Base-by-base conservation (phyloP, 1,140 invertebrate species). In the Polypedilum pembai region DNA sequence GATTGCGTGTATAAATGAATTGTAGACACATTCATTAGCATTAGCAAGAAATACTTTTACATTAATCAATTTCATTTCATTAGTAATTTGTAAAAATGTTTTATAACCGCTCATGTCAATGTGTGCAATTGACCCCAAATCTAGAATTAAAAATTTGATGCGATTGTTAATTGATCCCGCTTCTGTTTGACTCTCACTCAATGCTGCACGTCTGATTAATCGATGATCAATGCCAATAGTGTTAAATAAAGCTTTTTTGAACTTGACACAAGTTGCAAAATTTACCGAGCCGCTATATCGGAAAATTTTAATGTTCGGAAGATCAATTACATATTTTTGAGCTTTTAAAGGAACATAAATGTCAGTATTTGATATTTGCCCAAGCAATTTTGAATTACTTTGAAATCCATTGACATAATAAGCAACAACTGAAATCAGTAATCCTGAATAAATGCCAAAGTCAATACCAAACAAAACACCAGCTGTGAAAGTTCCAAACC, bases 401-500 rank as follows among this genome's bases (percentile, higher is more conserved):
- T 81, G 80, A 41, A 80, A 73, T 0, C 81, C 80, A 74, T 82
- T 82, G 10, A 81, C 79, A 41, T 81, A 82, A 45, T 81, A 69
- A 0, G 80, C 77, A 65, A 81, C 12, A n/a, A 82, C 40, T 0
- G 80, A 80, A 4, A 80, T 76, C 45, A 77, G 75, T 20, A 82
- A 77, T 20, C 81, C 81, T 40, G 81, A 78, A 0, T 81, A 72
- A 0, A 82, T 77, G 1, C 87, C 88, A 74, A 87, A 84, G 78
- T 96, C 94, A 75, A 98, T 94, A 79, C 96, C 93, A 3, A 97
- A 82, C 7, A 96, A 78, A 8, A 94, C 83, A 0, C 94, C 93
- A 0, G 87, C 85, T 0, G 90, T 56, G 80, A 96, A 97, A 0
- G 94, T 94, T 0, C 89, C 82, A 5, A 94, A 80, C 94, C 94